Conservation (phyloP, 2,113 vertebrate species). For the Lamprologus tigripictilis region DNA sequence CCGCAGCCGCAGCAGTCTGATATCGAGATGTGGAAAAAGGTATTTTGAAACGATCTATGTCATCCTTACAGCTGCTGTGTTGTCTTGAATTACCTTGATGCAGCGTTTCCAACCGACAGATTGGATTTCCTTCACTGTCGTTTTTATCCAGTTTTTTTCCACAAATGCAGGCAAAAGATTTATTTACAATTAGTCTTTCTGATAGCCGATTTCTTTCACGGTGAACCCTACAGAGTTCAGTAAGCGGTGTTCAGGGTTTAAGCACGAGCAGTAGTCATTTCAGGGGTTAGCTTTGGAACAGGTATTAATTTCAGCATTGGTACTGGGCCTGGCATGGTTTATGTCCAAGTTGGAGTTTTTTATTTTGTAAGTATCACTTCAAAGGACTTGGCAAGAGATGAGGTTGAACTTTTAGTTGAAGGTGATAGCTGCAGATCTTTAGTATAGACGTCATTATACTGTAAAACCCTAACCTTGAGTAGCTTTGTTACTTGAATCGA, state of each 20-base stretch:
- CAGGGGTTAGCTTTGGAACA: not conserved
- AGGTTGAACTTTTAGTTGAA: slow-evolving; percentile 38
- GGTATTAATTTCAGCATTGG: slow-evolving; percentile 55
- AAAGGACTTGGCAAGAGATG: slow-evolving; percentile 45
- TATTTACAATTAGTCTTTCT: slow-evolving; percentile 31
- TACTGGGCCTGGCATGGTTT: slow-evolving; percentile 39
- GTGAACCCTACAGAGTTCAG: not conserved
- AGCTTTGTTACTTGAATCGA: not conserved
- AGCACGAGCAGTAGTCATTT: not conserved
- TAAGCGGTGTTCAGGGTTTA: not conserved
- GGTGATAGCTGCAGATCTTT: slow-evolving; percentile 49
- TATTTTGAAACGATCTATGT: slow-evolving; percentile 56
- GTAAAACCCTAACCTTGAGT: slow-evolving; percentile 13
- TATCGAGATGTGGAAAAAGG: slow-evolving; percentile 53
- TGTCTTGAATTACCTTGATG: slow-evolving; percentile 65
- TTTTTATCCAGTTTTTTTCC: slow-evolving; percentile 51
- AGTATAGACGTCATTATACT: not conserved
- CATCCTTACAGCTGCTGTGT: slow-evolving; percentile 60
- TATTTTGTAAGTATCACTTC: slow-evolving; percentile 53
- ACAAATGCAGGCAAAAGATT: slow-evolving; percentile 47
- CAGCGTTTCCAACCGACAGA: slow-evolving; percentile 48
- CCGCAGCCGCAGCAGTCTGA: not conserved
- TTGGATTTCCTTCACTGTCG: slow-evolving; percentile 48
- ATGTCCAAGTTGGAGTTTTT: slow-evolving; percentile 41
- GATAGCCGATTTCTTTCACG: not conserved